Conservation (phyloP, 2,888 invertebrate species). For the Pollenia labialis region DNA sequence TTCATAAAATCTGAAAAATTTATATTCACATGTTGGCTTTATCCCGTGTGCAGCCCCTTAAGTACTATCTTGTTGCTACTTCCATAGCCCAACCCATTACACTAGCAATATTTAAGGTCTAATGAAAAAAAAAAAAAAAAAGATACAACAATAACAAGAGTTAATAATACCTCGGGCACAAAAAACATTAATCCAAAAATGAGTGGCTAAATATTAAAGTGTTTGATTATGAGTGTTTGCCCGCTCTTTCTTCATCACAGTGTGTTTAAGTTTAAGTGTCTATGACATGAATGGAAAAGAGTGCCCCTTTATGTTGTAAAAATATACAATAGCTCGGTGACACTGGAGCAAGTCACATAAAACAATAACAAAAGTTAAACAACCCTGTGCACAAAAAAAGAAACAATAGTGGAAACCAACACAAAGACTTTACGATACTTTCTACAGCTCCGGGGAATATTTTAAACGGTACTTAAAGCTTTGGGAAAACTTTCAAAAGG, state of each 20-base stretch:
- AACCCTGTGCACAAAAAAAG: constrained; percentile 2
- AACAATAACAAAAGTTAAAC: constrained; percentile 23
- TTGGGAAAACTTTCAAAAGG: not conserved
- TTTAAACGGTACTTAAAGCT: constrained; percentile 45
- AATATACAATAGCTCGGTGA: constrained; percentile 14
- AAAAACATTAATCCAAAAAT: constrained; percentile 1
- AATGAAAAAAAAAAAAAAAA: not conserved
- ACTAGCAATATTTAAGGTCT: not conserved
- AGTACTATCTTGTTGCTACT: not conserved
- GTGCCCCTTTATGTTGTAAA: not conserved
- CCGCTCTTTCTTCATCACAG: not conserved
- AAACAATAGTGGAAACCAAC: constrained; percentile 12
- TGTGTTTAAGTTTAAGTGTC: not conserved
- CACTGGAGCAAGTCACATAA: not conserved
- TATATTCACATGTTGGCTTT: not conserved
- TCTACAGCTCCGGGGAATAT: constrained; percentile 33
- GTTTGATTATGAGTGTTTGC: not conserved
- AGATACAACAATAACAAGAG: constrained; percentile 8
- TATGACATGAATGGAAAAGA: not conserved
- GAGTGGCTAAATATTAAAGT: constrained; percentile 3
- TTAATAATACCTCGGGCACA: constrained; percentile 16
- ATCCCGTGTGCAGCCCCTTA: not conserved
- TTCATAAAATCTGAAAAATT: too few species aligned
- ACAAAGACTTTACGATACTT: constrained; percentile 9
- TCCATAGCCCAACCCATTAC: too few species aligned